Base-by-base conservation (phyloP, 2,888 invertebrate species). In the Eulithis prunata region DNA sequence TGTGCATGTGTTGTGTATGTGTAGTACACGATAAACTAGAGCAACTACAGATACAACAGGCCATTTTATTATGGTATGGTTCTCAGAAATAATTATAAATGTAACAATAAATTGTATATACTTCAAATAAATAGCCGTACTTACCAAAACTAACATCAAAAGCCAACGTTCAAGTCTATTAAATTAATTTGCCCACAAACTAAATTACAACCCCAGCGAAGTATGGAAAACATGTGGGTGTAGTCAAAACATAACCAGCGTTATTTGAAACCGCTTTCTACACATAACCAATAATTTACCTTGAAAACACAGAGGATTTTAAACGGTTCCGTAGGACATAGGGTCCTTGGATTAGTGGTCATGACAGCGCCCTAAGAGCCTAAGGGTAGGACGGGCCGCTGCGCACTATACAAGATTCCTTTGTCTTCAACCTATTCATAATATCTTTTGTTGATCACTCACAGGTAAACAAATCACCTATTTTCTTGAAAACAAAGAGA, bases 401-500 rank as follows among this genome's bases (percentile, higher is more conserved):
- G 78, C 76, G 78, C 71, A 83, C 72, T 82, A 76, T 74, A 70
- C 64, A 73, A 64, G 68, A 74, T 69, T 76, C 79, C 81, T 82
- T 83, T 83, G 80, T 81, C 80, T 80, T 63, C 21, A 54, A 65
- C 69, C 59, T 69, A 77, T 77, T 74, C 69, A 72, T 75, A 41
- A 73, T 63, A 71, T 69, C 64, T 61, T 73, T 71, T 74, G 71
- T 74, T 70, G 60, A 60, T 53, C 66, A 64, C 59, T 54, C 53
- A 59, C 47, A 63, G 64, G 57, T 67, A 62, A 46, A 49, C 52
- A 62, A 47, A 47, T 72, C 62, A 72, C 67, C 68, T 72, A 74
- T 64, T 71, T 72, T 54, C 57, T 57, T 67, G 46, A 59, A 59
- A 59, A 52, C 43, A 51, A 58, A 57, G 43, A 43, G 38, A 41